Conservation (phyloP, 2,888 invertebrate species). For the Cyclophora albipunctata region DNA sequence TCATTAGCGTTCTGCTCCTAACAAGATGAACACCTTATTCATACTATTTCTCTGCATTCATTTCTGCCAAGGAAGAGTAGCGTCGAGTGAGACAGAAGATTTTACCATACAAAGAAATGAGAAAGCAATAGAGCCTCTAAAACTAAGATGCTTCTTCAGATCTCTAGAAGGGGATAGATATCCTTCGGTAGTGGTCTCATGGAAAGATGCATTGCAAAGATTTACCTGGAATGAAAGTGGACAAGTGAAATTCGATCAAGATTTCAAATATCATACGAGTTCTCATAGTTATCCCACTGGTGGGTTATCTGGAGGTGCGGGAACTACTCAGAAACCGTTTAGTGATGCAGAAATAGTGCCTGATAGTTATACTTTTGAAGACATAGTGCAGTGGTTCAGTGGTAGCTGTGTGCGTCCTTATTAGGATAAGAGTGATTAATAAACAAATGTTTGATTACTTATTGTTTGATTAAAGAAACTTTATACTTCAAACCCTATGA, state of each 20-base stretch:
- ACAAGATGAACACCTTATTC: constrained; percentile 37
- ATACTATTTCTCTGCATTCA: constrained; percentile 25
- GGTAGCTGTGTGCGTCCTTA: constrained; percentile 23
- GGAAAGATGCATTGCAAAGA: constrained; percentile 28
- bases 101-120: constrained; percentile 13
- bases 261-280: constrained; percentile 19
- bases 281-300: constrained; percentile 27
- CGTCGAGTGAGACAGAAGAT: constrained; percentile 24
- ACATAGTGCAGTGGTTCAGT: constrained; percentile 23
- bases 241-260: constrained; percentile 14
- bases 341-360: constrained; percentile 26
- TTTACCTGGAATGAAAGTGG: constrained; percentile 27
- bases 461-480: too few relatives aligned
- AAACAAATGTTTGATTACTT: too few relatives aligned
- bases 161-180: constrained; percentile 32
- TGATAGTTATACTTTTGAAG: constrained; percentile 22
- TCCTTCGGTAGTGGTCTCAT: constrained; percentile 40
- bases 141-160: constrained; percentile 31
- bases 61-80: constrained; percentile 33
- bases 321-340: constrained; percentile 22
- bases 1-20: constrained; percentile 1
- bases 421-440: not conserved
- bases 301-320: constrained; percentile 26
- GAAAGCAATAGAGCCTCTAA: constrained; percentile 25
- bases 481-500: too few relatives aligned